Base-by-base conservation (phyloP, 1,140 invertebrate genomes). In the Bradysia coprophila region DNA sequence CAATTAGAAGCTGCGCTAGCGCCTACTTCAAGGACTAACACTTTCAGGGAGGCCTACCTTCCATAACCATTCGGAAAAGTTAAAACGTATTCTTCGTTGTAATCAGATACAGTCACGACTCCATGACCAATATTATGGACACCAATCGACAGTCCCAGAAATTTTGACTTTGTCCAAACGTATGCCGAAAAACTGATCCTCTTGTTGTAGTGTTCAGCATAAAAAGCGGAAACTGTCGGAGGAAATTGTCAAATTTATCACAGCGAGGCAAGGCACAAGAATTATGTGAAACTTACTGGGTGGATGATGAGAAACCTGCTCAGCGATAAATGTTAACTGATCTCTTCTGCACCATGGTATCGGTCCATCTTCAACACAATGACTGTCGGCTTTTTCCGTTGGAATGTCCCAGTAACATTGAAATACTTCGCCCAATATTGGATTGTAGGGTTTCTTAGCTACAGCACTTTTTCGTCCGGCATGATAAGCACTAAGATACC, bases 231-330 rank as follows among this genome's bases (percentile, higher is more conserved):
- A 50, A 96, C 85, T 86, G 53, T 38, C 3, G 21, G 16, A 13
- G 34, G 45, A 71, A 70, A 46, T n/a, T n/a, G n/a, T n/a, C n/a
- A n/a, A n/a, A n/a, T n/a, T n/a, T n/a, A n/a, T n/a, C n/a, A n/a
- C n/a, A n/a, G n/a, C n/a, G n/a, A n/a, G n/a, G n/a, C n/a, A n/a
- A n/a, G 42, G 45, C 52, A 41, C 23, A 43, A 45, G 18, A 21
- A 37, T 10, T 16, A 24, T 33, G 19, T 41, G 2, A 32, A 42
- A 56, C 62, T 67, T 69, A 87, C 86, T 84, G 47, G 95, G 95
- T 10, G 95, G 96, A 72, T 98, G 95, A 71, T 99, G 95, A 9
- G 91, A 97, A 4, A 99, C 95, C 69, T 98, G 95, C 65, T 98
- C 95, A 2, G 94, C 92, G 45, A 94, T 74, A 64, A 97, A 98